phyloP scores from a whole-genome alignment of 2,888 invertebrate species.

The Entomobrya proxima region DNA sequence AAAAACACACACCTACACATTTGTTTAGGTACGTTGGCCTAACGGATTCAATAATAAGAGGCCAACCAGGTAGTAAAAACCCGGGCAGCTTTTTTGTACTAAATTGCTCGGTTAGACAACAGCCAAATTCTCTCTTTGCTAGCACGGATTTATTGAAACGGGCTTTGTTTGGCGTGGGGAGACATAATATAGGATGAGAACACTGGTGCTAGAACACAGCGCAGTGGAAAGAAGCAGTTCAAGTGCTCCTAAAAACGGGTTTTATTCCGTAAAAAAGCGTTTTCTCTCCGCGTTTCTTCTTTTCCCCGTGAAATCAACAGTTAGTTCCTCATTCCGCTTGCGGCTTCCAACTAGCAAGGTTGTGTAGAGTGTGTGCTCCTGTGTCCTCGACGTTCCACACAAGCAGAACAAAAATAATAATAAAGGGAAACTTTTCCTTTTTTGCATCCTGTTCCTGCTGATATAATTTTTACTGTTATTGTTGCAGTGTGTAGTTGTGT shows the following conservation, averaged over 20 bases:
- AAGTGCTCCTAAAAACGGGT: no score
- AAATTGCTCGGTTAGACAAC: not conserved
- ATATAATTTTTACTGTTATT: not conserved
- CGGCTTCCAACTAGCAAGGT: conserved; percentile 53
- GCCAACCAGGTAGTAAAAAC: not conserved
- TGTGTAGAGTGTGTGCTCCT: conserved; percentile 7
- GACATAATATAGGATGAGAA: no score
- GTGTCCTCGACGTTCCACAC: conserved; percentile 34
- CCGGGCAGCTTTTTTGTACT: not conserved
- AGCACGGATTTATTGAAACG: conserved; percentile 4
- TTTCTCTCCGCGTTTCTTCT: not conserved
- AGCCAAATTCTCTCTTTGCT: not conserved
- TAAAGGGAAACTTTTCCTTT: not conserved
- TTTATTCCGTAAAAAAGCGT: not conserved
- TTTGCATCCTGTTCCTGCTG: not conserved
- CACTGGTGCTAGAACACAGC: no score
- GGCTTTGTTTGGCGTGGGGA: not conserved
- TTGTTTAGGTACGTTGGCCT: not conserved
- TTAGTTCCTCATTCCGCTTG: conserved; percentile 63
- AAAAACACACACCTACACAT: not conserved
- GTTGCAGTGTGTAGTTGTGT: not conserved
- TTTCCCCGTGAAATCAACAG: conserved; percentile 61
- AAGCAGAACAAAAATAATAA: not conserved
- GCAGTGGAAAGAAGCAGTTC: no score
- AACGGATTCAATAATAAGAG: not conserved